phyloP scores from a whole-genome alignment of 30 jellyfish, hydroid and myxozoan genomes.

The Aurelia sp. region DNA sequence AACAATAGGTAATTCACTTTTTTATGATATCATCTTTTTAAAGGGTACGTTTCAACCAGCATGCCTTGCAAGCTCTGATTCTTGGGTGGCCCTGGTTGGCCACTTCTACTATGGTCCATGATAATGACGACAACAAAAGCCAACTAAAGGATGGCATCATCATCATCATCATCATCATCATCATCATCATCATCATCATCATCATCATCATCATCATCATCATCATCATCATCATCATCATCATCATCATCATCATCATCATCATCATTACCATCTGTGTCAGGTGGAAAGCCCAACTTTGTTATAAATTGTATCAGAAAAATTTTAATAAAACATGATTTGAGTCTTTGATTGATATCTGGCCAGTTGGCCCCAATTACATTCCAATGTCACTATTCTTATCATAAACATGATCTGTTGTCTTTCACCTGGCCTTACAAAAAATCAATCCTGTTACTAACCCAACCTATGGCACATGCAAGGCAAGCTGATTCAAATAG shows the following conservation, averaged over 20 bases:
- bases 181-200: conserved; percentile 32
- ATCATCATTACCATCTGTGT: conserved; percentile 1
- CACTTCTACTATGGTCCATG: too few relatives aligned
- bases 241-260: conserved; percentile 22
- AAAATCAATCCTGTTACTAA: too few relatives aligned
- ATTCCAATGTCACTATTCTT: background rate
- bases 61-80: too few relatives aligned
- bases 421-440: too few relatives aligned
- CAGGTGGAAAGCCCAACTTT: too few relatives aligned
- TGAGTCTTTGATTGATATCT: background rate
- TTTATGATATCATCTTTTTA: background rate
- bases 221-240: conserved; percentile 40
- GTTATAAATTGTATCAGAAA: background rate
- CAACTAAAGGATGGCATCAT: background rate
- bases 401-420: background rate
- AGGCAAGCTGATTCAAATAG: too few relatives aligned
- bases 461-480: too few relatives aligned
- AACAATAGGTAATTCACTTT: conserved; percentile 29
- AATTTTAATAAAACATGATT: background rate
- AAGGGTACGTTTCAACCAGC: too few relatives aligned
- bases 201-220: conserved; percentile 38
- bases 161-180: conserved; percentile 34
- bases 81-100: too few relatives aligned
- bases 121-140: background rate
- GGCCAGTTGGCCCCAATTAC: background rate